Percentiles rank a stretch among this genome's conserved stretches.
These are phyloP conservation scores for Urocyon cinereoargenteus DNA, from an alignment of 2,797 vertebrate species.

Conservation along the genomic window DNA sequence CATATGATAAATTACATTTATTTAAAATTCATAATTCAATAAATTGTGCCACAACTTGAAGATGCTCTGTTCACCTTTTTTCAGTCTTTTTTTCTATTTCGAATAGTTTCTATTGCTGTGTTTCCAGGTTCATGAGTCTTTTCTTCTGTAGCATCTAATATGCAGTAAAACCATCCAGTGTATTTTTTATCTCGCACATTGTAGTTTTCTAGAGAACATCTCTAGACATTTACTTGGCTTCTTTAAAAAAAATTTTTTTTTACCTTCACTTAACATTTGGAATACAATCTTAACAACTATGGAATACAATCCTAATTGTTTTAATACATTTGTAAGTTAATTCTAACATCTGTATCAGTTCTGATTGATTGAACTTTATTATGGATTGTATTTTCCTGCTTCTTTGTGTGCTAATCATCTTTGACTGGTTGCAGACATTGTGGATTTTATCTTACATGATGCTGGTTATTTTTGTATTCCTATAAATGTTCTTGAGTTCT, in stretches of 20 bases:
- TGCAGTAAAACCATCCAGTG: background rate
- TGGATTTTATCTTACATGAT: background rate
- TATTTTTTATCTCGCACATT: background rate
- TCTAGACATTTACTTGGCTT: background rate
- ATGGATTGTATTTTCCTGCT: background rate
- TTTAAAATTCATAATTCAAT: background rate
- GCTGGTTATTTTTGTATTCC: background rate
- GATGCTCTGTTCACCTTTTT: background rate
- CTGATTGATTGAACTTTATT: background rate
- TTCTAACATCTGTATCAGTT: background rate
- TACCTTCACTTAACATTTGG: background rate
- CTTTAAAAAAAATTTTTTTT: background rate
- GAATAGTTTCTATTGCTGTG: background rate
- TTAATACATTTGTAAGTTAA: background rate
- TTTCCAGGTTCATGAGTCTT: background rate
- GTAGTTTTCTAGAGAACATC: background rate
- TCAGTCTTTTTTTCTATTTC: background rate
- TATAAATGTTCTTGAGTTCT: conserved; percentile 12
- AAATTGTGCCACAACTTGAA: background rate
- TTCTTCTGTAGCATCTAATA: background rate
- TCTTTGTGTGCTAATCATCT: background rate
- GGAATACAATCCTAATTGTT: background rate
- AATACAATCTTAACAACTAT: background rate
- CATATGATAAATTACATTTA: background rate
- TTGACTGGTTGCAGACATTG: background rate